phyloP scores from a whole-genome alignment of 2,797 vertebrate genomes.

The Momotus momota region DNA sequence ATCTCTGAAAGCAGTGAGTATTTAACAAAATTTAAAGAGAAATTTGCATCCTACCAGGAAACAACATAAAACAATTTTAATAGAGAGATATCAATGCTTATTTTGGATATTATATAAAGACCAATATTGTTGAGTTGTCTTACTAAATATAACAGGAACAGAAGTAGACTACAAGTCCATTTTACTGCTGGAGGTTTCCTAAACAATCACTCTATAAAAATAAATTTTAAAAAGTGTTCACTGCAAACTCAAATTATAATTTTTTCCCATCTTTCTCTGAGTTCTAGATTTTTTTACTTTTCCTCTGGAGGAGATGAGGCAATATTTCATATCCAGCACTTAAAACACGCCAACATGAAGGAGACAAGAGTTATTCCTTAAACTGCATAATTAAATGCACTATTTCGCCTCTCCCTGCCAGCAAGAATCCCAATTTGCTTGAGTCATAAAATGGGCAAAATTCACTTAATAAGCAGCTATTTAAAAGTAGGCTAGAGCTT shows the following conservation, averaged over 20 bases:
- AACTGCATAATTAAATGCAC: conserved; percentile 6
- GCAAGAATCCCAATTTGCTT: background rate
- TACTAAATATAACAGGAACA: background rate
- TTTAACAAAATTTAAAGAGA: background rate
- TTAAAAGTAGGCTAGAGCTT: background rate
- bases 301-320: background rate
- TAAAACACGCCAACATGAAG: background rate
- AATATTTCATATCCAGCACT: background rate
- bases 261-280: background rate
- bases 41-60: background rate
- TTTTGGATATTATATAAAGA: background rate
- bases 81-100: background rate
- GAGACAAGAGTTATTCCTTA: background rate
- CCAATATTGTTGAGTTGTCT: background rate
- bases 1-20: background rate
- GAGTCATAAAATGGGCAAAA: conserved; percentile 19
- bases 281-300: background rate
- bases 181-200: background rate
- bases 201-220: background rate
- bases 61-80: background rate
- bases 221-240: background rate
- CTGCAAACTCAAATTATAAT: background rate
- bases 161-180: background rate
- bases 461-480: conserved; percentile 18
- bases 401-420: background rate